Percentiles rank a stretch among this genome's conserved stretches.
Evolutionary conservation across 1,140 invertebrate genomes (phyloP).

Genomic region (Pogonognathellus flavescens): DNA sequence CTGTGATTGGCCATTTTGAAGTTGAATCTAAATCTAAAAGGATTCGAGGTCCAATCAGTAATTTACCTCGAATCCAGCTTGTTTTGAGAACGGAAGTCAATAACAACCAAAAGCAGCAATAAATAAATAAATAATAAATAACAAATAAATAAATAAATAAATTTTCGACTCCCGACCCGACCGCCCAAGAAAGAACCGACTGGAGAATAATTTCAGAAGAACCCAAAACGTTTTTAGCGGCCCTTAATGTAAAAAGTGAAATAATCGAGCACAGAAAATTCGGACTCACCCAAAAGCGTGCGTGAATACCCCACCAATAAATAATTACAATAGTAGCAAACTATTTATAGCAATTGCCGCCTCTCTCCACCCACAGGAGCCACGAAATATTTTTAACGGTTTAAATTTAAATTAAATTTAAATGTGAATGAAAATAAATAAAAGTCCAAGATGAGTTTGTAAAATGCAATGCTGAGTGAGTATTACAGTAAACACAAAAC

Average conservation of each 20-base stretch:
- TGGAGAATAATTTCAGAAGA: constrained; percentile 5
- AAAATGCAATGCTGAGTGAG: background rate
- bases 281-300: constrained; percentile 64
- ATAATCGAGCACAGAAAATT: constrained; percentile 56
- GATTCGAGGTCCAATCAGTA: background rate
- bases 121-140: background rate
- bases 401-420: too few relatives aligned
- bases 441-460: too few relatives aligned
- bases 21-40: too few relatives aligned
- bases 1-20: too few relatives aligned
- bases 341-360: constrained; percentile 29
- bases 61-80: background rate
- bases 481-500: constrained; percentile 6
- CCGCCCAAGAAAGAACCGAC: constrained; percentile 35
- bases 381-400: too few relatives aligned
- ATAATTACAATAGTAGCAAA: constrained; percentile 52
- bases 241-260: constrained; percentile 20
- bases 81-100: constrained; percentile 19
- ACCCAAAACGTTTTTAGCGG: constrained; percentile 54
- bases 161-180: background rate
- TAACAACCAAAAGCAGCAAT: constrained; percentile 50
- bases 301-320: constrained; percentile 62
- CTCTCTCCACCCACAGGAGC: background rate
- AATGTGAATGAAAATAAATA: too few relatives aligned
- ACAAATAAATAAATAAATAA: background rate